Percentiles rank a stretch among this genome's conserved stretches.
Conservation (phyloP, 2,888 invertebrate species). For the Lepetodrilus schrolli region DNA sequence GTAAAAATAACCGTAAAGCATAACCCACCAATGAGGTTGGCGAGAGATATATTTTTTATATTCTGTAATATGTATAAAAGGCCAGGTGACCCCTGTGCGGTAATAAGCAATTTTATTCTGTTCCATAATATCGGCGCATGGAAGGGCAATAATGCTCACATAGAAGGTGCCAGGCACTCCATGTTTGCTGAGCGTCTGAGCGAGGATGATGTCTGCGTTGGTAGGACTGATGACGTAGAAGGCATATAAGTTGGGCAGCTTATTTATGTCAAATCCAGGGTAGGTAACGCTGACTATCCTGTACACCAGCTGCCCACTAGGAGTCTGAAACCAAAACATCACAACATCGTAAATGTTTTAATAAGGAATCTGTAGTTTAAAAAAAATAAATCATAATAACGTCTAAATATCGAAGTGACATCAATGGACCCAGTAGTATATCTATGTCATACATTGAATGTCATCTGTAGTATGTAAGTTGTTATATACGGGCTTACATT, state of each 20-base stretch:
- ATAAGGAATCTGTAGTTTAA: no score
- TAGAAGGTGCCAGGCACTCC: conserved; percentile 49
- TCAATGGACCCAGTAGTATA: neutral
- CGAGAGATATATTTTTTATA: no score
- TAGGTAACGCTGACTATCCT: conserved; percentile 36
- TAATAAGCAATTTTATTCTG: no score
- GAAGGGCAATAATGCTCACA: conserved; percentile 42
- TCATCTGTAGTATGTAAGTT: neutral
- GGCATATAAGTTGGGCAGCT: conserved; percentile 42
- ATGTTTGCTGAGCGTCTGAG: conserved; percentile 53
- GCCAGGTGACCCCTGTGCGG: no score
- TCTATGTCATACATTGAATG: neutral
- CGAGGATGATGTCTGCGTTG: conserved; percentile 54
- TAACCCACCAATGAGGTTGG: no score
- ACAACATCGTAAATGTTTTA: no score
- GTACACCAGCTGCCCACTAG: conserved; percentile 54
- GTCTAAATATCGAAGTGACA: neutral
- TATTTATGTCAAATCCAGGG: conserved; percentile 34
- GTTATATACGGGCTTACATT: conserved; percentile 40
- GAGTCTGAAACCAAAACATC: conserved; percentile 46
- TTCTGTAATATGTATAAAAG: no score
- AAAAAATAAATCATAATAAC: neutral
- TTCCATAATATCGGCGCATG: no score
- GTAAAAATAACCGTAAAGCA: no score
- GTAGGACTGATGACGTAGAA: conserved; percentile 57